Conservation (phyloP, 2,797 vertebrate genomes). For the Garrulus glandarius region DNA sequence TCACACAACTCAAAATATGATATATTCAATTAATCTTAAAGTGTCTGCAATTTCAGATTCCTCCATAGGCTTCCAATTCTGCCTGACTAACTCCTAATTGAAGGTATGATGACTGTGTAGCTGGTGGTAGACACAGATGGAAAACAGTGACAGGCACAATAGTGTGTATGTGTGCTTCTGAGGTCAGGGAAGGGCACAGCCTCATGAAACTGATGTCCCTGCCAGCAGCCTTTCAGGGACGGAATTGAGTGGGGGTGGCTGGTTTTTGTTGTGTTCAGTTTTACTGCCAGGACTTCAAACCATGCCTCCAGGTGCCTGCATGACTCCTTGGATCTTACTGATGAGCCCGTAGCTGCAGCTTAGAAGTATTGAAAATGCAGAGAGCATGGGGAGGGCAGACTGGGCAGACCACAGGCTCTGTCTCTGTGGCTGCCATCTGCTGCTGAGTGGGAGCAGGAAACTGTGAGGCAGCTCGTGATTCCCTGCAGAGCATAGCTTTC, state of each 20-base stretch:
- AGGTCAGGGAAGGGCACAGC: background rate
- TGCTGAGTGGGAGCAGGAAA: constrained; percentile 1
- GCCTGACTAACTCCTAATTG: background rate
- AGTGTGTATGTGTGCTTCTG: background rate
- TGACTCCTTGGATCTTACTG: background rate
- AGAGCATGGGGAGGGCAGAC: background rate
- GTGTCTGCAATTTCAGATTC: background rate
- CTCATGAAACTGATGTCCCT: background rate
- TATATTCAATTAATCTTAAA: background rate
- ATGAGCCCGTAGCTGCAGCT: background rate
- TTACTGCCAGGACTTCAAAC: background rate
- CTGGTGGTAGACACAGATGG: background rate
- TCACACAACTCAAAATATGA: background rate
- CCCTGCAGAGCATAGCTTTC: background rate
- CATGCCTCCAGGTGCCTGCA: background rate
- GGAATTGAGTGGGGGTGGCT: background rate
- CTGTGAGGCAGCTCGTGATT: background rate
- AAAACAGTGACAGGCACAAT: background rate
- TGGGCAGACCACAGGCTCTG: background rate
- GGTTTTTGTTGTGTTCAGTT: background rate
- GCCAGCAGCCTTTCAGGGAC: background rate
- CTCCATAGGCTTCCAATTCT: constrained; percentile 4
- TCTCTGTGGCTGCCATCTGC: background rate
- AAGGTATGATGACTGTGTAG: background rate
- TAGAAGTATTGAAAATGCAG: background rate